Conservation (phyloP, 2,888 invertebrate species). For the Tholera decimalis region DNA sequence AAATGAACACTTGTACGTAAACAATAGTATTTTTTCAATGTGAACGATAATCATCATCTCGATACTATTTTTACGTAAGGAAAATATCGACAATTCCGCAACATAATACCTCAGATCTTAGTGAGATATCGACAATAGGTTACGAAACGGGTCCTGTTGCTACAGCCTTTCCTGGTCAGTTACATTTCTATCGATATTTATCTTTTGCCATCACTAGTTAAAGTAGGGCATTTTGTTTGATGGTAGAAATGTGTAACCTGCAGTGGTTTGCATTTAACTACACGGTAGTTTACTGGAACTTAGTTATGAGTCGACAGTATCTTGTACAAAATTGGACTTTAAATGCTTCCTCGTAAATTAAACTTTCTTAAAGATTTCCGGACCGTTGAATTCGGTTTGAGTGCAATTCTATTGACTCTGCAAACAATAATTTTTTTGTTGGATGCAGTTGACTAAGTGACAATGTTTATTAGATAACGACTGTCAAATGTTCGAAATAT, state of each 20-base stretch:
- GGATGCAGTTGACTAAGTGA: neutral
- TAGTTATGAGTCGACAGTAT: conserved; percentile 31
- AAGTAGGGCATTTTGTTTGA: conserved; percentile 51
- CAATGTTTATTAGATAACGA: neutral
- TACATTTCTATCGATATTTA: conserved; percentile 66
- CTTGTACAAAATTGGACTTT: conserved; percentile 6
- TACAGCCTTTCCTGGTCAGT: conserved; percentile 73
- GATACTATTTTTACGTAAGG: conserved; percentile 60
- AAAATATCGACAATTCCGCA: conserved; percentile 64
- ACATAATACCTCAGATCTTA: conserved; percentile 47
- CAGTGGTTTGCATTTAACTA: conserved; percentile 48
- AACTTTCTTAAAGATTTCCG: neutral
- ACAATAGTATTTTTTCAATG: conserved; percentile 27
- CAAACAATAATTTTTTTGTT: neutral
- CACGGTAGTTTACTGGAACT: conserved; percentile 29
- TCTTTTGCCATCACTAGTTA: conserved; percentile 56
- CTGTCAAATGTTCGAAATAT: too few species aligned
- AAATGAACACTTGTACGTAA: conserved; percentile 31
- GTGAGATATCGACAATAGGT: conserved; percentile 65
- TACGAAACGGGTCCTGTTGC: conserved; percentile 72
- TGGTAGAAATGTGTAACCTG: conserved; percentile 49
- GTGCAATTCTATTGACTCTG: neutral
- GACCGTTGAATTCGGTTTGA: neutral
- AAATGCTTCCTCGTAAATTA: conserved; percentile 16
- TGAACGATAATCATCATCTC: conserved; percentile 33